Conservation (phyloP, 2,888 invertebrate species). For the Brenthis ino region DNA sequence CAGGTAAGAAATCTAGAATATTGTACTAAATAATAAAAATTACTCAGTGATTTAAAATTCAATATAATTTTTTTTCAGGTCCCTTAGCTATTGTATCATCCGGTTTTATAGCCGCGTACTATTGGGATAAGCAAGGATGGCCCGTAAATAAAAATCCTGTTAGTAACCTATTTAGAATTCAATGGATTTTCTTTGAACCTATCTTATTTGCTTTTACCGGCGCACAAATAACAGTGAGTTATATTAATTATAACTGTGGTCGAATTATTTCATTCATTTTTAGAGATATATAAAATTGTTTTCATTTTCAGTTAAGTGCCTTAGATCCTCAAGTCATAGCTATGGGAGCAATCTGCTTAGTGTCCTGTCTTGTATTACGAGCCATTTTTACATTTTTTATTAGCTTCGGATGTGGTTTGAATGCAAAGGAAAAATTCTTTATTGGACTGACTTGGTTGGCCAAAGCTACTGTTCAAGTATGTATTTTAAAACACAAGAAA, state of each 20-base stretch:
- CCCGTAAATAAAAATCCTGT: constrained; percentile 89
- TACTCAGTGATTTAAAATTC: background rate
- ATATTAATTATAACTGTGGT: constrained; percentile 11
- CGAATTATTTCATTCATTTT: background rate
- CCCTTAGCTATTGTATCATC: constrained; percentile 88
- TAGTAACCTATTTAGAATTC: constrained; percentile 87
- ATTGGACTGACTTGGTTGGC: constrained; percentile 92
- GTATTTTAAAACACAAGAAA: constrained; percentile 7
- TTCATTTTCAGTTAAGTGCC: constrained; percentile 68
- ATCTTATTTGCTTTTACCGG: constrained; percentile 94
- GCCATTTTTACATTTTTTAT: constrained; percentile 83
- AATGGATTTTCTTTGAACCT: constrained; percentile 95
- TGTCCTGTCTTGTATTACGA: constrained; percentile 83
- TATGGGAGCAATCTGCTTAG: constrained; percentile 84
- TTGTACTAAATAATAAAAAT: background rate
- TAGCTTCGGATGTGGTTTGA: constrained; percentile 87
- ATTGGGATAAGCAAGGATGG: constrained; percentile 89
- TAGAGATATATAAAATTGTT: background rate
- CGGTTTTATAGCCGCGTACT: constrained; percentile 87
- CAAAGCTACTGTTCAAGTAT: constrained; percentile 94
- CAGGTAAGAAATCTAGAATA: constrained; percentile 56
- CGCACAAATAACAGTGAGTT: constrained; percentile 87
- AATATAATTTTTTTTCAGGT: constrained; percentile 52
- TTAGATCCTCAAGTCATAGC: constrained; percentile 85
- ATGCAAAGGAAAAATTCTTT: constrained; percentile 91